Evolutionary conservation across 2,888 invertebrate genomes (phyloP), one percentile per base, ranked within the genome.

Genomic region (Rotaria socialis): DNA sequence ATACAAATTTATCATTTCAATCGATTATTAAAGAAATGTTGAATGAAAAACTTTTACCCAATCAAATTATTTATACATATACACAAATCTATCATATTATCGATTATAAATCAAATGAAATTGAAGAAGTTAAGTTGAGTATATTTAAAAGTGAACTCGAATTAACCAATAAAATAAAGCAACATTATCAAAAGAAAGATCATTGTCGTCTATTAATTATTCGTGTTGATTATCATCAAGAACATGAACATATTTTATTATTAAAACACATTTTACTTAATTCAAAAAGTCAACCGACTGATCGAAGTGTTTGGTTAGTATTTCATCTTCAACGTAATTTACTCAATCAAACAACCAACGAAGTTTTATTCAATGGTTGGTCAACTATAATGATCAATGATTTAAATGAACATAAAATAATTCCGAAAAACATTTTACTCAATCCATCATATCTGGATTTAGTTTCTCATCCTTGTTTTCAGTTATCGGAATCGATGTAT

Each of bases 161-260:
- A 47, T 80, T 80, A 80, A 80, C 47, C 11, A 80, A 80, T 80
- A 47, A 47, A 47, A 80, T 80, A 4, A 80, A 80, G n/a, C n/a
- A 43, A 47, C 80, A 80, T 47, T 80, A 80, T 80, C 80, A 80
- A n/a, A 47, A 43, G 16, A 41, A 24, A 47, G 24, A 43, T 47
- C 7, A 80, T n/a, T n/a, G 3, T n/a, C 43, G 80, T 47, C n/a
- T 80, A n/a, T 80, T 80, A n/a, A 47, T 80, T n/a, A 80, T 80
- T 19, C 80, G 80, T 80, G 80, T 80, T 80, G 80, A 80, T 80
- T 80, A 80, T n/a, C 80, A 80, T 80, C 43, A 43, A 80, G 80
- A 80, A 80, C 80, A 80, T 47, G 47, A 80, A 80, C 80, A 80
- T 47, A 43, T 80, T 47, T 47, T 80, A n/a, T 47, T 47, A 80